These are phyloP conservation scores for Cossypha polioptera DNA, from an alignment of 2,797 vertebrate genomes.

Conservation along the genomic window DNA sequence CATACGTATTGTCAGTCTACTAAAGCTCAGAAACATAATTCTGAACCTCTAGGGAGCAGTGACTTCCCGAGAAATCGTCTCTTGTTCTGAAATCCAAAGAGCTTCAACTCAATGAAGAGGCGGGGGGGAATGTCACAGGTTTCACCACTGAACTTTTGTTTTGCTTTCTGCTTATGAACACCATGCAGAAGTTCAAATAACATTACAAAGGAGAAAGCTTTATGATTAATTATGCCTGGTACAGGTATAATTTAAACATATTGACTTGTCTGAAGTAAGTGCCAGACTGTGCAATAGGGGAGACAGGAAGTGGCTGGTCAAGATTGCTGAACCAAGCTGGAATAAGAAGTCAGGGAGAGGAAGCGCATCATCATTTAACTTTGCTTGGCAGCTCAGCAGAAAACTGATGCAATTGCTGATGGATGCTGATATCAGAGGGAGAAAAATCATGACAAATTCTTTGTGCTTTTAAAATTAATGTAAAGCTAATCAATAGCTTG, in stretches of 20 bases:
- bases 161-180: constrained; percentile 3
- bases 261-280: constrained; percentile 76
- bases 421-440: constrained; percentile 70
- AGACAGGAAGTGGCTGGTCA: constrained; percentile 75
- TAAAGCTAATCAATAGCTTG: constrained; percentile 70
- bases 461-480: constrained; percentile 69
- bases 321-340: constrained; percentile 73
- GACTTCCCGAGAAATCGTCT: accelerated
- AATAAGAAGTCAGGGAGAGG: constrained; percentile 49
- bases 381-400: constrained; percentile 60
- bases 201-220: constrained; percentile 69
- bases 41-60: background rate
- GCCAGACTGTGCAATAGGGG: constrained; percentile 67
- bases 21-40: background rate
- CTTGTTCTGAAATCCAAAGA: background rate
- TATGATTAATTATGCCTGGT: constrained; percentile 72
- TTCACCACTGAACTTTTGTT: background rate
- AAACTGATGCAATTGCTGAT: constrained; percentile 69
- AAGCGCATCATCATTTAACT: constrained; percentile 67
- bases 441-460: constrained; percentile 68
- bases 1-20: accelerated
- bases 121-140: accelerated
- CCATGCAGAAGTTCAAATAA: constrained; percentile 44
- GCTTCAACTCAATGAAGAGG: background rate
- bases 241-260: constrained; percentile 75